Evolutionary conservation across 2,888 invertebrate species (phyloP).

Genomic region (Orchesellides sinensis): DNA sequence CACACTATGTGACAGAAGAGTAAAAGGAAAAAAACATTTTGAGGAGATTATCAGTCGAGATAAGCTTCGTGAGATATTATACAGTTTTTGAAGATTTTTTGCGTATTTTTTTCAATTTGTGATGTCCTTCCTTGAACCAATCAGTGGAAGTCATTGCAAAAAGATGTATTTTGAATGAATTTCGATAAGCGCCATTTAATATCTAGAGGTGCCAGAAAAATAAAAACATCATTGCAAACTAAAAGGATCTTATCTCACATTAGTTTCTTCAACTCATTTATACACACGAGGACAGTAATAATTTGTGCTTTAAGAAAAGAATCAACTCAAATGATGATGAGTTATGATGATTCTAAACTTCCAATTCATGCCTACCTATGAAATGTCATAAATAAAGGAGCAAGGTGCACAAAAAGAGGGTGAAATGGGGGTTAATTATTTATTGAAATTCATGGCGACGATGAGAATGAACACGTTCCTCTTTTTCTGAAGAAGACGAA

Average conservation of each 20-base stretch:
- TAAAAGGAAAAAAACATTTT: no score
- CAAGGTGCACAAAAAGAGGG: neutral
- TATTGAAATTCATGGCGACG: slow-evolving; percentile 1
- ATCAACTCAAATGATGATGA: neutral
- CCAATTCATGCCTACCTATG: neutral
- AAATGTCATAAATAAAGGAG: neutral
- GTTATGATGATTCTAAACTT: slow-evolving; percentile 3
- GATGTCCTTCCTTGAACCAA: slow-evolving; percentile 19
- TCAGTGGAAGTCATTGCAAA: no score
- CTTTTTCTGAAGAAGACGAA: neutral
- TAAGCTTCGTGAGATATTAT: neutral
- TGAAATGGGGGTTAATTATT: slow-evolving; percentile 9
- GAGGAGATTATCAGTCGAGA: slow-evolving; percentile 14
- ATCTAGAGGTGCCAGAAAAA: no score
- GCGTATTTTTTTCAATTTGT: neutral
- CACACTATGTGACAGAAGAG: slow-evolving; percentile 1
- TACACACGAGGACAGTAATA: neutral
- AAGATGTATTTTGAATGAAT: no score
- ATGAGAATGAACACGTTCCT: slow-evolving; percentile 4
- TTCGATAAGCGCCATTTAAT: no score
- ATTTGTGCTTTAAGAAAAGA: neutral
- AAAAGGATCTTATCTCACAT: no score
- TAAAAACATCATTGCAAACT: no score
- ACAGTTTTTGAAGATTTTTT: neutral
- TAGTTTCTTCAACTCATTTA: no score